phyloP scores from a whole-genome alignment of 2,113 vertebrate genomes.

The Dendropsophus ebraccatus region DNA sequence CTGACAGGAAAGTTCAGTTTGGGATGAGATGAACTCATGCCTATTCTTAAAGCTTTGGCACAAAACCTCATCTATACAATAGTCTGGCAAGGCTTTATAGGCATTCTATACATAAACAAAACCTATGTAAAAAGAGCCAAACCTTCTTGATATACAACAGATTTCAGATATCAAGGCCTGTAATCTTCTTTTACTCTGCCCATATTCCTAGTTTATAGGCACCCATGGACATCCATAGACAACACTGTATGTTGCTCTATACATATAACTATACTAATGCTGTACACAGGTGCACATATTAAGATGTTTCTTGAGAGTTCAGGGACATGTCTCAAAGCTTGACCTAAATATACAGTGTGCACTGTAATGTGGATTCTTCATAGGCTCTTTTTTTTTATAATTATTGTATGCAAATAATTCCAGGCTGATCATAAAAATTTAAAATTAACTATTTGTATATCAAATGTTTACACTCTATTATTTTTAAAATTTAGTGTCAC shows the following conservation, averaged over 20 bases:
- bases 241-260: not conserved
- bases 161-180: not conserved
- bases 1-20: slow-evolving; percentile 48
- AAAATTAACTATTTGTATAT: too few relatives aligned
- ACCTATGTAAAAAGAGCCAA: not conserved
- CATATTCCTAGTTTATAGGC: not conserved
- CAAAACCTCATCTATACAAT: slow-evolving; percentile 39
- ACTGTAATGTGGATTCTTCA: not conserved
- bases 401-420: too few relatives aligned
- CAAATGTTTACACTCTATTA: too few relatives aligned
- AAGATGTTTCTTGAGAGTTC: too few relatives aligned
- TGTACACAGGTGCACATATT: too few relatives aligned
- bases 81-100: slow-evolving; percentile 36
- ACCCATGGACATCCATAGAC: not conserved
- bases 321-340: too few relatives aligned
- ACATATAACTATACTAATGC: too few relatives aligned
- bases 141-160: slow-evolving; percentile 13
- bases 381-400: not conserved
- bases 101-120: slow-evolving; percentile 12
- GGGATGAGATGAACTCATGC: slow-evolving; percentile 51
- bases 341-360: too few relatives aligned
- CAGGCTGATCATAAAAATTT: too few relatives aligned
- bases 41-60: slow-evolving; percentile 33
- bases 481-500: too few relatives aligned
- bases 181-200: not conserved